Evolutionary conservation across 2,888 invertebrate genomes (phyloP).

Genomic region (Empis stercorea): DNA sequence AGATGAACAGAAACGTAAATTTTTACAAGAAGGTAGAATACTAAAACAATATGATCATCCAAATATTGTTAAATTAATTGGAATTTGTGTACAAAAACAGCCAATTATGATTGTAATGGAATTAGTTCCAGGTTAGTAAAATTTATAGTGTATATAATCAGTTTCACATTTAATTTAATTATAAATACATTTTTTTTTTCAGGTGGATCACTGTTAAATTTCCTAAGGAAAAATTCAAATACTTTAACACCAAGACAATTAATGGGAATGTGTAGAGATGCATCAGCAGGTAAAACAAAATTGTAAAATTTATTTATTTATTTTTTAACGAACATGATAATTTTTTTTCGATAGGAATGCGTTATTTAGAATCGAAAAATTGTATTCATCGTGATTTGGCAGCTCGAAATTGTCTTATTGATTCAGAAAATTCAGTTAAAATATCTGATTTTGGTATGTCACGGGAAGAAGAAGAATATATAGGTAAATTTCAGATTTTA

Average conservation of each 20-base stretch:
- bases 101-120: constrained; percentile 99
- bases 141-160: not conserved
- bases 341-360: no score
- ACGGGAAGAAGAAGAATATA: constrained; percentile 90
- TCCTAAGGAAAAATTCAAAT: constrained; percentile 66
- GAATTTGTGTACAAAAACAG: constrained; percentile 94
- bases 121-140: constrained; percentile 55
- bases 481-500: constrained; percentile 30
- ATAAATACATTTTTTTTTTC: constrained; percentile 26
- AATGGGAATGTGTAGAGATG: constrained; percentile 85
- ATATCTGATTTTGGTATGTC: constrained; percentile 99
- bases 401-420: constrained; percentile 72
- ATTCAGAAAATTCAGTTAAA: constrained; percentile 77
- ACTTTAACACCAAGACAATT: constrained; percentile 52
- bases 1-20: constrained; percentile 87
- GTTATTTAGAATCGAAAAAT: constrained; percentile 87
- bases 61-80: constrained; percentile 90
- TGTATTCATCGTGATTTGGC: constrained; percentile 94
- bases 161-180: not conserved
- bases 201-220: constrained; percentile 83
- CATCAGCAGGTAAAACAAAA: constrained; percentile 67
- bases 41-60: constrained; percentile 94
- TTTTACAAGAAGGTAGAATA: constrained; percentile 89
- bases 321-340: no score
- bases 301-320: no score